A percentile compares a stretch with the other conserved stretches of the same genome.
Evolutionary conservation across 2,888 invertebrate species (phyloP).

Genomic region (Rhogogaster chlorosoma): DNA sequence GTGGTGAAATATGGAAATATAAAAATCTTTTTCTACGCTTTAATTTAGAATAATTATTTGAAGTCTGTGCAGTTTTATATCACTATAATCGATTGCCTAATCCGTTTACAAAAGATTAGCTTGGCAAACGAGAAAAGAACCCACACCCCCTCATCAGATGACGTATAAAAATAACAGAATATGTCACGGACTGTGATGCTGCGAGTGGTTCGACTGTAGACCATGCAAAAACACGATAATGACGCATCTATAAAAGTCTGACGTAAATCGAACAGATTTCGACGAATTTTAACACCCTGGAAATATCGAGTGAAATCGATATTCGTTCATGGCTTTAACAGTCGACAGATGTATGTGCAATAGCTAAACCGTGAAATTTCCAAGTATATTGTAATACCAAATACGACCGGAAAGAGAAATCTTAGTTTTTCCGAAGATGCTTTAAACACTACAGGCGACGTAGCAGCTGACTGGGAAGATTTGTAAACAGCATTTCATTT

Average conservation of each 20-base stretch:
- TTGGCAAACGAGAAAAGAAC: not conserved
- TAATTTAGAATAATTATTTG: not conserved
- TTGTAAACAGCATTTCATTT: constrained; percentile 9
- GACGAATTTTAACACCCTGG: not conserved
- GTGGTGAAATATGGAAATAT: not conserved
- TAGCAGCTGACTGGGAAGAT: not conserved
- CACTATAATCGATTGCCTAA: not conserved
- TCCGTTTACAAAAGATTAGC: not conserved
- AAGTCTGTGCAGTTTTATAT: not conserved
- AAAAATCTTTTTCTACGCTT: not conserved
- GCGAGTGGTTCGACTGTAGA: constrained; percentile 4
- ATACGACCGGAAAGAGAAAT: not conserved
- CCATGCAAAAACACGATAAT: not conserved
- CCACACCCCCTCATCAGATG: not conserved
- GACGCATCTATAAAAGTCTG: constrained; percentile 18
- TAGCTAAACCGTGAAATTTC: not conserved
- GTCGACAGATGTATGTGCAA: not conserved
- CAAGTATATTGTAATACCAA: not conserved
- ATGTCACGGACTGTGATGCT: constrained; percentile 8
- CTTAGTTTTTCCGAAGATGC: not conserved
- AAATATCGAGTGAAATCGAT: not conserved
- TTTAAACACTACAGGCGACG: not conserved
- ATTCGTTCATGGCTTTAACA: not conserved
- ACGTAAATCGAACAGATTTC: not conserved
- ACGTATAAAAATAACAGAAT: not conserved